phyloP scores from a whole-genome alignment of 2,888 invertebrate species.

The Clostera curtula region DNA sequence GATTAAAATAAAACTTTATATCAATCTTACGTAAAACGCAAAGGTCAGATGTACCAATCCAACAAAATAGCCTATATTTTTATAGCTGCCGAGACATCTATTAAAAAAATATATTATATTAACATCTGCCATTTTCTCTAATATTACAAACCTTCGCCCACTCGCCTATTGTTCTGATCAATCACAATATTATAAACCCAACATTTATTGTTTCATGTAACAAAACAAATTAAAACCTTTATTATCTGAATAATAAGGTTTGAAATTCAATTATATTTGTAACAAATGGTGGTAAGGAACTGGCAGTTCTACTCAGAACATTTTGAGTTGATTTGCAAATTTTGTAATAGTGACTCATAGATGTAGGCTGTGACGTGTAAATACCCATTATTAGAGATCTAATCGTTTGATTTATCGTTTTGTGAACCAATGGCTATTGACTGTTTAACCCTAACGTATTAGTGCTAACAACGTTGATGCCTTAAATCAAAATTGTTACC shows the following conservation, averaged over 20 bases:
- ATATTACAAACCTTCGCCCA: conserved; percentile 48
- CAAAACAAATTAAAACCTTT: conserved; percentile 3
- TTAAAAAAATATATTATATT: conserved; percentile 22
- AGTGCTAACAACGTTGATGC: too few relatives aligned
- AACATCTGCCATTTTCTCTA: conserved; percentile 44
- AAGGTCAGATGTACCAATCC: too few relatives aligned
- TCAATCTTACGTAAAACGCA: too few relatives aligned
- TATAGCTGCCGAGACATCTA: too few relatives aligned
- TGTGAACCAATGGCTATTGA: conserved; percentile 34
- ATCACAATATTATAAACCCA: conserved; percentile 20
- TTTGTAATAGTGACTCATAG: conserved; percentile 38
- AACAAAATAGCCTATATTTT: too few relatives aligned
- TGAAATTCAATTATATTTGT: background rate
- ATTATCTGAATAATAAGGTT: rapidly evolving
- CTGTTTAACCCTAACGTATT: conserved; percentile 6
- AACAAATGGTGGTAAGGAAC: conserved; percentile 10
- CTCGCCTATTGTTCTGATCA: conserved; percentile 43
- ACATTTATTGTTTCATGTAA: conserved; percentile 11
- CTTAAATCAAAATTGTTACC: too few relatives aligned
- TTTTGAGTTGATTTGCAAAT: conserved; percentile 34
- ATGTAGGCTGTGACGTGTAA: conserved; percentile 32
- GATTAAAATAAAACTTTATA: too few relatives aligned
- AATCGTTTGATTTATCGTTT: conserved; percentile 45
- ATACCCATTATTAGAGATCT: conserved; percentile 29
- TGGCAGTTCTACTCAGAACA: conserved; percentile 13